Evolutionary conservation across 2,113 vertebrate genomes (phyloP).

Genomic region (Lethenteron camtschaticum): DNA sequence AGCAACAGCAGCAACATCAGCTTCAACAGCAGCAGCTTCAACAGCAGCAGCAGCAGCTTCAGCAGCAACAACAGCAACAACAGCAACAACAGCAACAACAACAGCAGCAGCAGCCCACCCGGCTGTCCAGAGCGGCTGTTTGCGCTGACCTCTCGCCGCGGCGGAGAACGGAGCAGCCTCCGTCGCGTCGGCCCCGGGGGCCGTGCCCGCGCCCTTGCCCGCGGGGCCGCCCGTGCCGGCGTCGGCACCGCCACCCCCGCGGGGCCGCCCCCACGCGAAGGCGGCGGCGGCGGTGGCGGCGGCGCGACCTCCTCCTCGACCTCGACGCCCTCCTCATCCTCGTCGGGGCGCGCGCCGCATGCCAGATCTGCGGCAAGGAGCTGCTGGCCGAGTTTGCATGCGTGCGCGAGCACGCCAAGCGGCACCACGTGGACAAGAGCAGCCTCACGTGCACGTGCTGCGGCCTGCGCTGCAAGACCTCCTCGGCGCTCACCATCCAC

Average conservation of each 20-base stretch:
- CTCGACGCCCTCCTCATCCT: not conserved
- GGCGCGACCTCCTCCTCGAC: not conserved
- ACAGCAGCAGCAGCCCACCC: too few relatives aligned
- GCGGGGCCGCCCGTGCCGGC: not conserved
- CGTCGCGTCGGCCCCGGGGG: not conserved
- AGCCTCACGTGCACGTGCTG: slow-evolving; percentile 6
- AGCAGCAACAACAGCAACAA: too few relatives aligned
- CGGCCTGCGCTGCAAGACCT: not conserved
- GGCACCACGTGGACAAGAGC: slow-evolving; percentile 5
- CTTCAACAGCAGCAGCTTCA: too few relatives aligned
- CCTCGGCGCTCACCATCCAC: not conserved
- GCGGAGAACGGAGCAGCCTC: not conserved
- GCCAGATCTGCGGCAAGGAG: slow-evolving; percentile 3
- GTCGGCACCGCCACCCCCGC: not conserved
- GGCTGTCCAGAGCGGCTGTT: too few relatives aligned
- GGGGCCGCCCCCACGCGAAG: not conserved
- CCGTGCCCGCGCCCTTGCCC: not conserved
- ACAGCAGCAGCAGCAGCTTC: too few relatives aligned
- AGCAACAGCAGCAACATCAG: too few relatives aligned
- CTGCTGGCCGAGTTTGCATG: not conserved
- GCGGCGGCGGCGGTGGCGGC: not conserved
- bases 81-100: too few relatives aligned
- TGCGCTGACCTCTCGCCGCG: too few relatives aligned
- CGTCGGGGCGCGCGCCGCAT: slow-evolving; percentile 1
- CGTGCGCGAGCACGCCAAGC: not conserved